Conservation (phyloP, 2,113 vertebrate species). For the Rhea americana region DNA sequence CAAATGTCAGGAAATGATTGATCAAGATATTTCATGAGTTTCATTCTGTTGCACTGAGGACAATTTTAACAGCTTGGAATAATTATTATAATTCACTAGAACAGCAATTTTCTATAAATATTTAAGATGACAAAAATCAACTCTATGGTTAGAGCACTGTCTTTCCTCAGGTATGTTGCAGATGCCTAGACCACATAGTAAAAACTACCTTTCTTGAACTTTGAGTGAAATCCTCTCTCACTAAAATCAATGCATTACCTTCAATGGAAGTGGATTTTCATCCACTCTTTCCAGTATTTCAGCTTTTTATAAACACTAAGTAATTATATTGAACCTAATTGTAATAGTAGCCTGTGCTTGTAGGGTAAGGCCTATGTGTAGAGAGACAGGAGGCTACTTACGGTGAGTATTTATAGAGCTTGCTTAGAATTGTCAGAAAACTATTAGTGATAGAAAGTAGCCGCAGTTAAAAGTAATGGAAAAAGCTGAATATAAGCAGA, state of each 20-base stretch:
- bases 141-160: slow-evolving; percentile 19
- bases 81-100: slow-evolving; percentile 51
- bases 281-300: not conserved
- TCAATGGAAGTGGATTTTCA: not conserved
- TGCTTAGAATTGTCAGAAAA: not conserved
- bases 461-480: not conserved
- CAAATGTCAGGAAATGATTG: slow-evolving; percentile 54
- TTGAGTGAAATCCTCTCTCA: not conserved
- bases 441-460: not conserved
- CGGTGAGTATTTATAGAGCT: not conserved
- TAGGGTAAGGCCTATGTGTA: not conserved
- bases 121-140: slow-evolving; percentile 63
- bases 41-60: slow-evolving; percentile 22
- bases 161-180: slow-evolving; percentile 3
- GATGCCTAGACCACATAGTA: not conserved
- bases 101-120: slow-evolving; percentile 60
- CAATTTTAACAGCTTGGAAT: slow-evolving; percentile 58
- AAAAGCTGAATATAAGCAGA: not conserved
- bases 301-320: not conserved
- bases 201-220: not conserved
- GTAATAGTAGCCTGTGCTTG: not conserved
- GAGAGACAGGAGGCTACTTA: not conserved
- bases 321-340: not conserved
- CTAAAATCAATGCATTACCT: not conserved
- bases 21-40: slow-evolving; percentile 65